Evolutionary conservation across 2,888 invertebrate species (phyloP), one percentile per base, ranked within the genome.

Genomic region (Cryptophagus acutangulus): DNA sequence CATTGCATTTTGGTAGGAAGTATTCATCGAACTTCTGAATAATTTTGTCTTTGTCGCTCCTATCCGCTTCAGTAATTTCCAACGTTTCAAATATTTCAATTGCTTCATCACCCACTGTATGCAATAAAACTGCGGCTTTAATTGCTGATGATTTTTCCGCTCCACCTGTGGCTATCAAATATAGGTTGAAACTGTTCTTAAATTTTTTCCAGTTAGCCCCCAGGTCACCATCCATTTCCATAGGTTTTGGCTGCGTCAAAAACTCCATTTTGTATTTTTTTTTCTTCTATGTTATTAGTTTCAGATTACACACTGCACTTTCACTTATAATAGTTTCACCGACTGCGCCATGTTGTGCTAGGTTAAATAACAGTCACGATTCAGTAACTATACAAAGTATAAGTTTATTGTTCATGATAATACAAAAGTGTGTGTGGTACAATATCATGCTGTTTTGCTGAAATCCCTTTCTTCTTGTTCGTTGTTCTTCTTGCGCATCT

Each of bases 191-290:
- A n/a, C 24, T 36, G 10, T 38, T 38, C 38, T 44, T 42, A 17
- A 40, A 41, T 38, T 43, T 42, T 15, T 40, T 43, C 48, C 48
- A 52, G 13, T 52, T 50, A 15, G 17, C 10, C 6, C 36, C 36
- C n/a, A 43, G 9, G 24, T 50, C 47, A 10, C 50, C 46, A 14
- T 40, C 40, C 35, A 50, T 25, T 3, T 9, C 15, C 48, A 48
- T 46, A 9, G 38, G 44, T 17, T 45, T 47, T 13, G 41, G 41
- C 33, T 46, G 43, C n/a, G 33, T 43, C 17, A 46, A 16, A 15
- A 33, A 37, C 24, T 46, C 40, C 43, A 43, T 43, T 34, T 25
- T 45, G 17, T 31, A 28, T 6, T 29, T 29, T 26, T 6, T n/a
- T 26, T 26, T 26, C n/a, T n/a, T n/a, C n/a, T n/a, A n/a, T n/a